Percentiles rank a stretch among this genome's conserved stretches.
Conservation (phyloP, 2,797 vertebrate genomes). For the Poecilia wingei region DNA sequence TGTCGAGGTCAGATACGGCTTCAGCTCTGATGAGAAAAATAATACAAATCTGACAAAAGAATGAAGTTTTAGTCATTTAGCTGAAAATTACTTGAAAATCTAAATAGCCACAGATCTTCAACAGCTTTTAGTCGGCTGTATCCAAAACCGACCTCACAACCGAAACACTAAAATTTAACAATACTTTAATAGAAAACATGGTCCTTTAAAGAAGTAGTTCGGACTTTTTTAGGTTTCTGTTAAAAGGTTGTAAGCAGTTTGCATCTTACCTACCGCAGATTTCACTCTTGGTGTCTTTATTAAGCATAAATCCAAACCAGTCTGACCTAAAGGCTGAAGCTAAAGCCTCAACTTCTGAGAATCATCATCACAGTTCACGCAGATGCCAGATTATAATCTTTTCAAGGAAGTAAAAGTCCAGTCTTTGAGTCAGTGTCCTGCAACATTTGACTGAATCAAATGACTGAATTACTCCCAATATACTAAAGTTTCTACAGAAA, state of each 20-base stretch:
- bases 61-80: neutral
- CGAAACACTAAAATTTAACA: constrained; percentile 1
- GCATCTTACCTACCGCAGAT: neutral
- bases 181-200: neutral
- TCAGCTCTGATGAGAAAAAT: neutral
- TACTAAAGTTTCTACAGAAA: neutral
- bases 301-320: neutral
- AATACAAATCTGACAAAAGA: neutral
- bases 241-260: neutral
- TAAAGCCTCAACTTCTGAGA: neutral
- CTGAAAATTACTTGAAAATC: neutral
- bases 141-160: neutral
- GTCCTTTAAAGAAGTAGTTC: neutral
- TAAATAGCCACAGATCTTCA: neutral
- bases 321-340: neutral
- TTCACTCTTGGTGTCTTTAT: neutral
- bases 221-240: neutral
- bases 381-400: neutral
- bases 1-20: neutral
- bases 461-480: neutral
- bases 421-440: neutral
- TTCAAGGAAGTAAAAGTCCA: neutral
- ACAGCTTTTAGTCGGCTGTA: neutral
- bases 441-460: neutral
- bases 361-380: neutral